Evolutionary conservation across 2,113 vertebrate genomes (phyloP).

Genomic region (Sebastes schlegelii): DNA sequence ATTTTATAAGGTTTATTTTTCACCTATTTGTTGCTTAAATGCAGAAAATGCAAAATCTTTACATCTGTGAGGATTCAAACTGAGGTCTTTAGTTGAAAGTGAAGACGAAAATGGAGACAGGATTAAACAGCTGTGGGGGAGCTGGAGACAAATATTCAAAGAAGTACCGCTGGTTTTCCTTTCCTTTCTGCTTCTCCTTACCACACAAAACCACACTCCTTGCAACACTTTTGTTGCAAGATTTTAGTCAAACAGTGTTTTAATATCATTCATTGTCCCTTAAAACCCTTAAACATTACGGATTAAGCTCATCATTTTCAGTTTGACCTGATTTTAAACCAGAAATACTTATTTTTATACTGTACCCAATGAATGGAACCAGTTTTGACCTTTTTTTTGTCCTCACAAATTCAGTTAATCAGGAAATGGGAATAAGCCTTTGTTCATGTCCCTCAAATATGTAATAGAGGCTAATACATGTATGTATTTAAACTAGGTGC

Average conservation of each 20-base stretch:
- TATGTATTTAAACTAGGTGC: too few species aligned
- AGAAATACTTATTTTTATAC: too few species aligned
- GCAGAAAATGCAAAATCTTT: neutral
- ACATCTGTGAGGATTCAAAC: neutral
- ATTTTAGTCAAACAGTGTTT: neutral
- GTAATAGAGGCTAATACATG: too few species aligned
- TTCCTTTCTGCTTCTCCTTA: neutral
- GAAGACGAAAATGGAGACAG: neutral
- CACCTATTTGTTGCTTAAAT: conserved; percentile 10
- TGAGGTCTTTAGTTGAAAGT: neutral
- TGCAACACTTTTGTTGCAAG: too few species aligned
- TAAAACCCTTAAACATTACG: neutral
- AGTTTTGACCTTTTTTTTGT: too few species aligned
- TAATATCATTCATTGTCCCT: neutral
- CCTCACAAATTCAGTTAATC: too few species aligned
- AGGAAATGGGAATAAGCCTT: too few species aligned
- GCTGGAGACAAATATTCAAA: neutral
- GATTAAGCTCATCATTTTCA: neutral
- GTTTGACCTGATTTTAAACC: neutral
- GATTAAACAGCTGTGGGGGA: neutral
- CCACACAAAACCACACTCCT: neutral
- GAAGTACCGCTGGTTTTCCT: neutral
- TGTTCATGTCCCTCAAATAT: too few species aligned
- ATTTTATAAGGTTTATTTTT: conserved; percentile 15
- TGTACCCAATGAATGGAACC: too few species aligned